These are phyloP conservation scores for Beaufortia kweichowensis DNA, from an alignment of 2,113 vertebrate species.

Conservation along the genomic window DNA sequence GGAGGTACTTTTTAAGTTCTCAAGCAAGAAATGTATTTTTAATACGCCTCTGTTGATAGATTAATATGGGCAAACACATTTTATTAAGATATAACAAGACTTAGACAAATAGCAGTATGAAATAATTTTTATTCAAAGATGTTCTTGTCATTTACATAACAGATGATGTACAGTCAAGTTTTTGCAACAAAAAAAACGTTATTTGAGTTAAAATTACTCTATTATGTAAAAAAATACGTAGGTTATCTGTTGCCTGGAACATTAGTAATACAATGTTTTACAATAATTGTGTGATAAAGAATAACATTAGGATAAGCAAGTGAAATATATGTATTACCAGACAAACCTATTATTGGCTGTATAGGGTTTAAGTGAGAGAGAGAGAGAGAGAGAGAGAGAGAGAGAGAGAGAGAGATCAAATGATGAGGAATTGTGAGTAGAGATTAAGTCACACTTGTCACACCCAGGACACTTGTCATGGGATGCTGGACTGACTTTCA, in stretches of 20 bases:
- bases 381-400: neutral
- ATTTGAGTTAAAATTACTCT: too few relatives aligned
- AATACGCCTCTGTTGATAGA: conserved; percentile 8
- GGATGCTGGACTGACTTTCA: conserved; percentile 48
- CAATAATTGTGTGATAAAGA: too few relatives aligned
- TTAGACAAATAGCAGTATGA: neutral
- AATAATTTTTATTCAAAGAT: neutral
- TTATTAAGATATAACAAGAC: too few relatives aligned
- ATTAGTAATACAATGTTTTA: too few relatives aligned
- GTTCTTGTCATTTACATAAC: too few relatives aligned
- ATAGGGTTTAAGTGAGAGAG: conserved; percentile 1
- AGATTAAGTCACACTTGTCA: conserved; percentile 64
- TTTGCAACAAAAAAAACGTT: too few relatives aligned
- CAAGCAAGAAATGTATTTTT: conserved; percentile 8
- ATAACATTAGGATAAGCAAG: neutral
- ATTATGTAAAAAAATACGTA: too few relatives aligned
- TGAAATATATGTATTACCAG: neutral
- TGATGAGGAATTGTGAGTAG: conserved; percentile 47
- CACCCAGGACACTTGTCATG: conserved; percentile 53
- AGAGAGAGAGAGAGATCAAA: neutral
- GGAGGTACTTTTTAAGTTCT: conserved; percentile 6
- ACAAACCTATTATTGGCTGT: neutral
- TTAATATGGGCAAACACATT: neutral
- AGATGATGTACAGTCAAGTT: too few relatives aligned
- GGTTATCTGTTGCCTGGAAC: too few relatives aligned